These are phyloP conservation scores for Cryptotis parvus DNA, from an alignment of 2,113 vertebrate species.

Conservation along the genomic window DNA sequence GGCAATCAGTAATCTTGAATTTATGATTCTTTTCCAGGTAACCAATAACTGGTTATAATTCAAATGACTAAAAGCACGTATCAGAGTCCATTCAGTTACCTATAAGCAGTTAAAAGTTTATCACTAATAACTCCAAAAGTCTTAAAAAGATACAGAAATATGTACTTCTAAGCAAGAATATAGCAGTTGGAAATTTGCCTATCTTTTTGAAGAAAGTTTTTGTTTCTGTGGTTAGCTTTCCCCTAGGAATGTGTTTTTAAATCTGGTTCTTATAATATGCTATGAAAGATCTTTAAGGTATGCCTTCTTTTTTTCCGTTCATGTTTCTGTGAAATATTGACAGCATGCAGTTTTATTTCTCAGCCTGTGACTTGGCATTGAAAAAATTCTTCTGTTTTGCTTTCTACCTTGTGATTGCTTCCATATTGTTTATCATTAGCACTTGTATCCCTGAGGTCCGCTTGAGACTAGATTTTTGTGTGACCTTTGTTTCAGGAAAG, in stretches of 20 bases:
- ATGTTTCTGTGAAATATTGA: conserved; percentile 63
- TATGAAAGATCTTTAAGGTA: not conserved
- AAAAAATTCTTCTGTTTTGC: conserved; percentile 42
- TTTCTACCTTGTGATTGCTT: conserved; percentile 57
- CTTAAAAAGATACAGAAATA: not conserved
- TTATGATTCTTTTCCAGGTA: not conserved
- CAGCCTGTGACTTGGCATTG: conserved; percentile 57
- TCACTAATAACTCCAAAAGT: not conserved
- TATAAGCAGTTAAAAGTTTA: not conserved
- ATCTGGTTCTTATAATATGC: not conserved
- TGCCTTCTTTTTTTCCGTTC: conserved; percentile 4
- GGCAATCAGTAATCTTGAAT: not conserved
- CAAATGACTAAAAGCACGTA: not conserved
- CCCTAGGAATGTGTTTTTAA: not conserved
- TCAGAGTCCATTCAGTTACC: not conserved
- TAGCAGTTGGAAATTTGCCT: not conserved
- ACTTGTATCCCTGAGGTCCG: conserved; percentile 53
- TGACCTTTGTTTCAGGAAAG: conserved; percentile 55
- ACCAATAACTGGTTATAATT: not conserved
- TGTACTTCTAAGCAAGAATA: not conserved
- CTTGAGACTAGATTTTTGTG: not conserved
- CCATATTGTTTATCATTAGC: conserved; percentile 19
- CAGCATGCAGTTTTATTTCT: conserved; percentile 60
- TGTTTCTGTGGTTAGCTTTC: not conserved
- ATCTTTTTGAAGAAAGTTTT: conserved; percentile 40